phyloP scores from a whole-genome alignment of 1,140 invertebrate genomes.

The Bombus superbus region DNA sequence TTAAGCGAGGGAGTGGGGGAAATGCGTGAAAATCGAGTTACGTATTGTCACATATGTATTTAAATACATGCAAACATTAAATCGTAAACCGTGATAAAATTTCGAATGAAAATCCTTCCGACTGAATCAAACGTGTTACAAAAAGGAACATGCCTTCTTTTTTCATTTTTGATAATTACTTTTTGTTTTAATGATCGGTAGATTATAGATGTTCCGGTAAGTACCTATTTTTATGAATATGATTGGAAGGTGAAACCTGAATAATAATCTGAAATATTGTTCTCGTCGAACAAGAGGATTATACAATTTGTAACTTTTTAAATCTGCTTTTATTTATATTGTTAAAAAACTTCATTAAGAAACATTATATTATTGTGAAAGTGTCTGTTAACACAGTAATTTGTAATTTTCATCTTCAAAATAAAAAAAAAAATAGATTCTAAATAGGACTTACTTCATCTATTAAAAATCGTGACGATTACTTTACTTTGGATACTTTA shows the following conservation, averaged over 20 bases:
- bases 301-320: no score
- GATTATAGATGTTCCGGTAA: background rate
- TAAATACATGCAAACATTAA: conserved; percentile 1
- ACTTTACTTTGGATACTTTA: no score
- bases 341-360: no score
- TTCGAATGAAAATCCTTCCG: background rate
- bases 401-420: no score
- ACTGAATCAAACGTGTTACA: background rate
- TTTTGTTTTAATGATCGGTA: background rate
- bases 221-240: background rate
- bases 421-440: no score
- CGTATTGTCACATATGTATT: conserved; percentile 11
- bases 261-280: background rate
- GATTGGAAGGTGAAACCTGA: background rate
- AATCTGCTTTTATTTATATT: no score
- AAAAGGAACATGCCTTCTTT: background rate
- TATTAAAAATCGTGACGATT: no score
- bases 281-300: no score
- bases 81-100: background rate
- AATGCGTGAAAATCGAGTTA: background rate
- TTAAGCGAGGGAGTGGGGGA: background rate
- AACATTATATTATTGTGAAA: no score
- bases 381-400: no score
- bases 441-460: no score
- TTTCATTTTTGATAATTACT: background rate